Evolutionary conservation across 1,140 invertebrate genomes (phyloP).

Genomic region (Pachyrhynchus sulphureomaculatus): DNA sequence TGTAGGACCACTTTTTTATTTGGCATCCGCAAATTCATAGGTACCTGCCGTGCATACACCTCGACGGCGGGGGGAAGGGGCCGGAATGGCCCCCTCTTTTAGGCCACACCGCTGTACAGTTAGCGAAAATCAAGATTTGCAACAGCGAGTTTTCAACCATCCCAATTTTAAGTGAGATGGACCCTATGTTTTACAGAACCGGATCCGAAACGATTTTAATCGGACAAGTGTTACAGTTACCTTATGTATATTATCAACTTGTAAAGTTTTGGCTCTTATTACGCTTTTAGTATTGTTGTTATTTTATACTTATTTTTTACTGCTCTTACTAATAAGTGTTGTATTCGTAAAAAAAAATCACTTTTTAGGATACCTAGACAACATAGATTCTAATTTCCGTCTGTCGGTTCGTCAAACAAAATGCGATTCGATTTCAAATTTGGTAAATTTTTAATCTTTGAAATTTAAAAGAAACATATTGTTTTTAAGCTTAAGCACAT

Average conservation of each 20-base stretch:
- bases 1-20: constrained; percentile 54
- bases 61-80: constrained; percentile 16
- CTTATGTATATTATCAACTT: background rate
- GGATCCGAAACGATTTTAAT: background rate
- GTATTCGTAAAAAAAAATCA: too few species aligned
- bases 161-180: constrained; percentile 27
- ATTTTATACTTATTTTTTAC: background rate
- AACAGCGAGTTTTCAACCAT: constrained; percentile 35
- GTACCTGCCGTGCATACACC: constrained; percentile 43
- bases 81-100: constrained; percentile 41
- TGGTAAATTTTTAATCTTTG: too few species aligned
- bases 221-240: background rate
- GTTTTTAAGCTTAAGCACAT: too few species aligned
- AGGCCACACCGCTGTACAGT: constrained; percentile 45
- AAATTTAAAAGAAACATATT: too few species aligned
- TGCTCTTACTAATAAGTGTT: too few species aligned
- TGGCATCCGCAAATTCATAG: constrained; percentile 51
- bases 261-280: background rate
- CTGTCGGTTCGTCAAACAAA: too few species aligned
- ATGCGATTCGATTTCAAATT: too few species aligned
- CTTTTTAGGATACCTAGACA: too few species aligned
- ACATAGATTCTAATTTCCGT: too few species aligned
- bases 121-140: constrained; percentile 51
- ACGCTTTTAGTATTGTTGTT: background rate
- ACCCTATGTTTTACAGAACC: constrained; percentile 16